phyloP scores from a whole-genome alignment of 2,797 vertebrate species.

The Platyrinchus mystaceus region DNA sequence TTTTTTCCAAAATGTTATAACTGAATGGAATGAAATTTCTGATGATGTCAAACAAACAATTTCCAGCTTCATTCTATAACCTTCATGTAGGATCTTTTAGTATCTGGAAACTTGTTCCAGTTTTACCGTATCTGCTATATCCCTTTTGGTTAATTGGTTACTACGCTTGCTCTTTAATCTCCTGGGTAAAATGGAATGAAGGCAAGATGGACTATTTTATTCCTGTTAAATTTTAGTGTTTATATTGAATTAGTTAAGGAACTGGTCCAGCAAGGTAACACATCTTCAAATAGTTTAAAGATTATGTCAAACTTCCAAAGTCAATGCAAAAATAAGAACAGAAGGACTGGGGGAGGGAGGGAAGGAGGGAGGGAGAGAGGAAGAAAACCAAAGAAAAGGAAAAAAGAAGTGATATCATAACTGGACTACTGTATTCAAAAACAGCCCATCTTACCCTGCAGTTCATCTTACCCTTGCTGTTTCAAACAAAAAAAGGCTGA shows the following conservation, averaged over 20 bases:
- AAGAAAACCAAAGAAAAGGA: not conserved
- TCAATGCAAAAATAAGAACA: not conserved
- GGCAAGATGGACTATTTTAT: conserved; percentile 79
- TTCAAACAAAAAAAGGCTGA: conserved; percentile 74
- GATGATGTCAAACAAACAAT: conserved; percentile 15
- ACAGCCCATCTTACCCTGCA: conserved; percentile 76
- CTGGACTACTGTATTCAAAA: conserved; percentile 56
- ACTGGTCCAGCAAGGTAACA: conserved; percentile 54
- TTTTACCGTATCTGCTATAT: not conserved
- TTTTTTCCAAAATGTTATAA: conserved; percentile 22
- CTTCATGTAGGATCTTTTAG: not conserved
- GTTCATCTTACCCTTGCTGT: conserved; percentile 80
- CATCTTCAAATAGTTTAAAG: conserved; percentile 55
- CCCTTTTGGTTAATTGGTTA: not conserved
- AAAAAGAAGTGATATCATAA: conserved; percentile 59
- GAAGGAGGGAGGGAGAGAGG: not conserved
- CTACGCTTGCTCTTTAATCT: not conserved
- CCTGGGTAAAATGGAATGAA: conserved; percentile 81
- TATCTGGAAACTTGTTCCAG: not conserved
- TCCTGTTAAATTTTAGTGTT: conserved; percentile 45
- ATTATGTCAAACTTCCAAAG: conserved; percentile 37
- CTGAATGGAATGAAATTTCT: conserved; percentile 42
- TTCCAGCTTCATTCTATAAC: conserved; percentile 1
- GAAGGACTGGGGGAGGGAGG: not conserved
- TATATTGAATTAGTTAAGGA: conserved; percentile 52